Evolutionary conservation across 2,888 invertebrate species (phyloP).

Genomic region (Siphlonurus alternatus): DNA sequence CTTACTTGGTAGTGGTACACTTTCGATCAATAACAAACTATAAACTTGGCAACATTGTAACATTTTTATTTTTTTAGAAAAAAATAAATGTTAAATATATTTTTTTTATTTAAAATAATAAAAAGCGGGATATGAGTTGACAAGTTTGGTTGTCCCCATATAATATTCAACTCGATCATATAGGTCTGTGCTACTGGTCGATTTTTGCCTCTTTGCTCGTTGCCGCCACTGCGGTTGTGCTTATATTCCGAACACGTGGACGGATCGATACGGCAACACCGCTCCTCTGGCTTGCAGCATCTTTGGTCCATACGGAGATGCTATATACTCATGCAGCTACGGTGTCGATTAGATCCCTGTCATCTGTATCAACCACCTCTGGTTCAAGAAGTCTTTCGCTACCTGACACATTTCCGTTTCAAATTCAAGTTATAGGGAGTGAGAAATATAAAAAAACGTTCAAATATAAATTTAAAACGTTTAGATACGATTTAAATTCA

Average conservation of each 20-base stretch:
- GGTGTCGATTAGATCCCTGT: no score
- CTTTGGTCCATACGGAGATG: not conserved
- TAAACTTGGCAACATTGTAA: not conserved
- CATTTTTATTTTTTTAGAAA: not conserved
- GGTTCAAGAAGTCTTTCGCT: no score
- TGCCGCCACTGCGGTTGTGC: not conserved
- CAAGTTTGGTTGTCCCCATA: not conserved
- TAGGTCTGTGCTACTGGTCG: not conserved
- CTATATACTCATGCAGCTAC: no score
- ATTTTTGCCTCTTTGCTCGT: not conserved
- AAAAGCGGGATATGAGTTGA: not conserved
- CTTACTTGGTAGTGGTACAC: not conserved
- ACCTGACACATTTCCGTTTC: no score
- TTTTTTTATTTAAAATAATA: not conserved
- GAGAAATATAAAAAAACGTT: no score
- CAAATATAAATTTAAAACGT: no score
- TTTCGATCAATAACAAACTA: not conserved
- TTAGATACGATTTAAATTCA: no score
- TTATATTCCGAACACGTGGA: not conserved
- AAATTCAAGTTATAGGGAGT: no score
- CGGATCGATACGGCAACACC: not conserved
- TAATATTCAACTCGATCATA: not conserved
- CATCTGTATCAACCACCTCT: no score
- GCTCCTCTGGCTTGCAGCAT: not conserved
- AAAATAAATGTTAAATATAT: not conserved